Conservation (phyloP, 2,888 invertebrate species). For the Yponomeuta evonymella region DNA sequence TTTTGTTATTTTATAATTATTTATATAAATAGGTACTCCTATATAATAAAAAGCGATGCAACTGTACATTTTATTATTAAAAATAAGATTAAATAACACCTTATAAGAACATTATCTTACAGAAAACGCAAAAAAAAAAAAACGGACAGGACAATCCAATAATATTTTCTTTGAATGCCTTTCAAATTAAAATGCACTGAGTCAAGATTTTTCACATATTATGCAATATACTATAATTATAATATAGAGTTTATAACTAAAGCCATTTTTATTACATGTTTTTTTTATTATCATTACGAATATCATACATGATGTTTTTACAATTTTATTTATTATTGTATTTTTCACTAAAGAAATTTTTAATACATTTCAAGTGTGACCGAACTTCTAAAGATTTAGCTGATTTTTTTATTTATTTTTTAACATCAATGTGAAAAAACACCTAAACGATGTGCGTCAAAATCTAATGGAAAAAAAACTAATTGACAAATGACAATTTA, state of each 20-base stretch:
- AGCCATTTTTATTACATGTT: neutral
- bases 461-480: neutral
- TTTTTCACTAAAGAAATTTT: neutral
- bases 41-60: neutral
- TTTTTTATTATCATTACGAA: neutral
- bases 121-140: neutral
- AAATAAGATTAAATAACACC: neutral
- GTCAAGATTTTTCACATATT: neutral
- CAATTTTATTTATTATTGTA: neutral
- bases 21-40: neutral
- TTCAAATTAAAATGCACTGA: neutral
- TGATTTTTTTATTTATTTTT: neutral
- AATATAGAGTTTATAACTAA: neutral
- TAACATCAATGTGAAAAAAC: neutral
- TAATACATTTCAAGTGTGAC: neutral
- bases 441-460: neutral
- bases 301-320: neutral
- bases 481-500: neutral
- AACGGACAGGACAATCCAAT: neutral
- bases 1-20: neutral
- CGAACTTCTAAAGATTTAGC: neutral
- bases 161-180: neutral
- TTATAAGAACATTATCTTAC: neutral
- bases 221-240: neutral
- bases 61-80: neutral